Percentiles rank a stretch among this genome's conserved stretches.
Conservation (phyloP, 2,797 vertebrate genomes). For the Mus caroli region DNA sequence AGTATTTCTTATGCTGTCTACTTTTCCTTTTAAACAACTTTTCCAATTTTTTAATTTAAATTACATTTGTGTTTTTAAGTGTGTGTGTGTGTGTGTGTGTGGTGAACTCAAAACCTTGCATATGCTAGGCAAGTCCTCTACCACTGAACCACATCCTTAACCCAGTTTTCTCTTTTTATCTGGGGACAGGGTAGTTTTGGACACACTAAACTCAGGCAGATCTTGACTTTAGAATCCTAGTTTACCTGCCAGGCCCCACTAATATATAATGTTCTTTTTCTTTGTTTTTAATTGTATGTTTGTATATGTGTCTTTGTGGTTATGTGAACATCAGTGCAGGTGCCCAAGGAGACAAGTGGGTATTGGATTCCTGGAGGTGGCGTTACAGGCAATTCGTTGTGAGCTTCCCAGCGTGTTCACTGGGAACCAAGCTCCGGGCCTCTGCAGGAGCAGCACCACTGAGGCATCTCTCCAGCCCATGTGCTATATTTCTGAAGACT, state of each 20-base stretch:
- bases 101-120: not conserved
- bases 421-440: not conserved
- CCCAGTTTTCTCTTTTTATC: not conserved
- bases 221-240: too few relatives aligned
- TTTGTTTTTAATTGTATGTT: not conserved
- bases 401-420: not conserved
- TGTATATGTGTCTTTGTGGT: not conserved
- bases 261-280: not conserved
- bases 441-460: not conserved
- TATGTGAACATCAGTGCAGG: not conserved
- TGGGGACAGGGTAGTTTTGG: not conserved
- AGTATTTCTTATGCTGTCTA: not conserved
- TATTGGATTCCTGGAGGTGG: not conserved
- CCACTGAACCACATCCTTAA: not conserved
- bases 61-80: not conserved
- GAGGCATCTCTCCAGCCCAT: not conserved
- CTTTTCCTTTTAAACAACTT: conserved; percentile 16
- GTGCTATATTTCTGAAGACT: not conserved
- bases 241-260: not conserved
- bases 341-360: not conserved
- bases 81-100: too few relatives aligned
- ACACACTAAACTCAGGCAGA: not conserved
- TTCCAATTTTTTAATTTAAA: conserved; percentile 22
- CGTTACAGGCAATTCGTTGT: not conserved
- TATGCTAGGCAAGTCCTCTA: not conserved